Percentiles rank a stretch among this genome's conserved stretches.
phyloP scores from a whole-genome alignment of 2,797 vertebrate species.

The Basileuterus tristriatus region DNA sequence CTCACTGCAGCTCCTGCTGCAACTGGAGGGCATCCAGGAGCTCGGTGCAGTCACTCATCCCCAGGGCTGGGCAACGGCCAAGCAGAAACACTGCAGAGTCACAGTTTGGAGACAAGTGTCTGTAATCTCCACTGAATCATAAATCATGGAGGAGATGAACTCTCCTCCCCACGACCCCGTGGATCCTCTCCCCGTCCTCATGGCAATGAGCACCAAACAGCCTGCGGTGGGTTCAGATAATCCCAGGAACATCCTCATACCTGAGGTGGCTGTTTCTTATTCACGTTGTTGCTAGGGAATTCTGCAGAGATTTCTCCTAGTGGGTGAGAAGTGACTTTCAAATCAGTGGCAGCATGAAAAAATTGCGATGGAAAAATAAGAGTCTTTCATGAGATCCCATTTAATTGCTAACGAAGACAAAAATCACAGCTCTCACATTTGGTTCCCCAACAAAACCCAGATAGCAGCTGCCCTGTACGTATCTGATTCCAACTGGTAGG shows the following conservation, averaged over 20 bases:
- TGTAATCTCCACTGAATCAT: background rate
- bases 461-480: background rate
- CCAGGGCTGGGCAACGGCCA: background rate
- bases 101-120: background rate
- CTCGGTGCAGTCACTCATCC: background rate
- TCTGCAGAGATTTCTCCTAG: background rate
- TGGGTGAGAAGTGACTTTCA: slow-evolving; percentile 30
- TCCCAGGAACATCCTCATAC: accelerated
- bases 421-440: background rate
- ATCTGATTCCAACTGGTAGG: slow-evolving; percentile 1
- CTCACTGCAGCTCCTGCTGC: accelerated
- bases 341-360: background rate
- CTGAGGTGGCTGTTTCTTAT: background rate
- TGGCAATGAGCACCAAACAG: accelerated
- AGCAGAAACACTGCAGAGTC: background rate
- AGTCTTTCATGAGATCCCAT: background rate
- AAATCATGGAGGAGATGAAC: background rate
- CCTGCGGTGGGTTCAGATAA: accelerated
- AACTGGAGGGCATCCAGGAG: background rate
- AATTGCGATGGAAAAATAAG: background rate
- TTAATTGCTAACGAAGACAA: slow-evolving; percentile 33
- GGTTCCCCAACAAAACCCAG: background rate
- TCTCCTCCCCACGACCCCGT: background rate
- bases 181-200: accelerated
- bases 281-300: background rate